phyloP scores from a whole-genome alignment of 2,888 invertebrate species.

The Hipparchia sbordonii region DNA sequence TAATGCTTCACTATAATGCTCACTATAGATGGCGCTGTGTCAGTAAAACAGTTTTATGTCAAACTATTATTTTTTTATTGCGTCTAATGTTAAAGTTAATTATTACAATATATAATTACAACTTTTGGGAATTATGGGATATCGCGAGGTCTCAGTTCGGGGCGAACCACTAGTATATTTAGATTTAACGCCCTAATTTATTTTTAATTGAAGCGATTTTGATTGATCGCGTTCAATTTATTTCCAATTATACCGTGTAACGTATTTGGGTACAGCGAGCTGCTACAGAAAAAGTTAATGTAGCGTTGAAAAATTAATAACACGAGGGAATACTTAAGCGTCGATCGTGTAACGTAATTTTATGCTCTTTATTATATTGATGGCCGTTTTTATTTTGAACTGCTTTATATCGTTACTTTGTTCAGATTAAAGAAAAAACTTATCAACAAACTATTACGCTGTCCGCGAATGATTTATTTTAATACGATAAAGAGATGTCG shows the following conservation, averaged over 20 bases:
- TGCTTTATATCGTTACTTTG: slow-evolving; percentile 6
- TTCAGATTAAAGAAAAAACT: neutral
- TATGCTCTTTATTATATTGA: slow-evolving; percentile 35
- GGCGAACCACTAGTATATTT: no score
- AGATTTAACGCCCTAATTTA: slow-evolving; percentile 1
- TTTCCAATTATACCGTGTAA: slow-evolving; percentile 21
- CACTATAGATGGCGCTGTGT: no score
- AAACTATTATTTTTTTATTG: no score
- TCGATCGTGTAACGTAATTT: slow-evolving; percentile 33
- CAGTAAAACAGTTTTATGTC: no score
- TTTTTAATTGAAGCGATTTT: slow-evolving; percentile 22
- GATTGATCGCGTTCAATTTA: slow-evolving; percentile 24
- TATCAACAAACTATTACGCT: neutral
- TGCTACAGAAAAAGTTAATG: slow-evolving; percentile 26
- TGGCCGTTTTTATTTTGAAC: slow-evolving; percentile 31
- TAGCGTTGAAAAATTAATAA: slow-evolving; percentile 36
- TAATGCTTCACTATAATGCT: no score
- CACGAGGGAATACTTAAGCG: slow-evolving; percentile 32
- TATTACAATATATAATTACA: no score
- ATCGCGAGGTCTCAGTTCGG: no score
- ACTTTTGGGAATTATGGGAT: no score
- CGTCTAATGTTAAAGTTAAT: no score
- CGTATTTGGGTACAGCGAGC: slow-evolving; percentile 1
- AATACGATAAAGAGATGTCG: no score
- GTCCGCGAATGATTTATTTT: no score